phyloP scores from a whole-genome alignment of 2,888 invertebrate species.

The Pseudococcus viburni region DNA sequence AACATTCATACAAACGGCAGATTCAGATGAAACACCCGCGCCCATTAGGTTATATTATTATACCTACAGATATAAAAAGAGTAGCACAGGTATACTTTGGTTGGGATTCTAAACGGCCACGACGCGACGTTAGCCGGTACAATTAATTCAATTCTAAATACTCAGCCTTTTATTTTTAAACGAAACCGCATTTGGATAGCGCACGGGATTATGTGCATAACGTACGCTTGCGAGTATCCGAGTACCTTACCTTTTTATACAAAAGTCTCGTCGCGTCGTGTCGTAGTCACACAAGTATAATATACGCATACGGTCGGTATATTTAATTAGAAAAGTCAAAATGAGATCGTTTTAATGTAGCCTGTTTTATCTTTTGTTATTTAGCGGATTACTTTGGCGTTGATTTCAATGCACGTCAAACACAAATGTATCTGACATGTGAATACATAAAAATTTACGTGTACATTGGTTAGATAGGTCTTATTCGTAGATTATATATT shows the following conservation, averaged over 20 bases:
- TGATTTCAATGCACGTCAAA: neutral
- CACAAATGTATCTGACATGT: no score
- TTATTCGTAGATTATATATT: no score
- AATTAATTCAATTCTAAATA: constrained; percentile 28
- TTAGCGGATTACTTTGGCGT: constrained; percentile 9
- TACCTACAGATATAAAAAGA: no score
- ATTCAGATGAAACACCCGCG: no score
- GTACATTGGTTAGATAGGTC: no score
- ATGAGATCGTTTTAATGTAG: constrained; percentile 2
- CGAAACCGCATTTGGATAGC: neutral
- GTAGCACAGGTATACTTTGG: no score
- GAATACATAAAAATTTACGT: no score
- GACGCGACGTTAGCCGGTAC: neutral
- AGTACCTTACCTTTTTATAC: no score
- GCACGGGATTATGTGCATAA: neutral
- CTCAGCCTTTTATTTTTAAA: neutral
- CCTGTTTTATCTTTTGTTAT: constrained; percentile 34
- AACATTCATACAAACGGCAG: no score
- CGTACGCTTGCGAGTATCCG: neutral
- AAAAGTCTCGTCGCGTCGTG: no score
- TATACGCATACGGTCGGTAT: neutral
- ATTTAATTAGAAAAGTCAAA: constrained; percentile 46
- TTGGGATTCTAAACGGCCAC: no score
- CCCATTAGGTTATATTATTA: no score
- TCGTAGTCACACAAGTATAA: neutral